phyloP scores from a whole-genome alignment of 2,888 invertebrate genomes.

The Synergus gifuensis region DNA sequence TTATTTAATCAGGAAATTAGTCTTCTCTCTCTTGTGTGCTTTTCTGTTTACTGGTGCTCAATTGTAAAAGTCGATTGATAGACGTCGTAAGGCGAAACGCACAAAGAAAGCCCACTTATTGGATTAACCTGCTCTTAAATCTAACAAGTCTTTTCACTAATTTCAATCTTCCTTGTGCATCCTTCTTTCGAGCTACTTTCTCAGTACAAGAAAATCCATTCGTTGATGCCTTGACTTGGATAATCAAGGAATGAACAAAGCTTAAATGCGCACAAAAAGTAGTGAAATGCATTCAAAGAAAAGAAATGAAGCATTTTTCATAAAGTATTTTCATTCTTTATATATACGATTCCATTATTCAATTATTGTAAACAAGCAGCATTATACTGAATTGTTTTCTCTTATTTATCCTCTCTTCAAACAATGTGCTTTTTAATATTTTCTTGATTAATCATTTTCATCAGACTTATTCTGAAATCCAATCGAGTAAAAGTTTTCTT shows the following conservation, averaged over 20 bases:
- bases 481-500: neutral
- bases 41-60: conserved; percentile 34
- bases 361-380: neutral
- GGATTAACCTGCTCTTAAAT: conserved; percentile 38
- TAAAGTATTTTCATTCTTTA: neutral
- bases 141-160: conserved; percentile 39
- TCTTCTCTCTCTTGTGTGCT: neutral
- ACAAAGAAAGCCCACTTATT: conserved; percentile 26
- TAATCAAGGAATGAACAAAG: neutral
- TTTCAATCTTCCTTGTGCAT: conserved; percentile 36
- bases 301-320: neutral
- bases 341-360: too few species aligned
- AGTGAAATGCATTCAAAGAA: neutral
- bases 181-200: conserved; percentile 21
- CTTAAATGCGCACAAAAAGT: neutral
- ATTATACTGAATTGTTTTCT: neutral
- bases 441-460: neutral
- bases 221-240: neutral
- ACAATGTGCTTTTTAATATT: neutral
- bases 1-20: conserved; percentile 6
- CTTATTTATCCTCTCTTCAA: neutral
- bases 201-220: conserved; percentile 1
- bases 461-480: neutral
- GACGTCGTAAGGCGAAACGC: conserved; percentile 15
- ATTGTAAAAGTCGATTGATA: conserved; percentile 40